Conservation (phyloP, 2,888 invertebrate genomes). For the Euspilapteryx auroguttella region DNA sequence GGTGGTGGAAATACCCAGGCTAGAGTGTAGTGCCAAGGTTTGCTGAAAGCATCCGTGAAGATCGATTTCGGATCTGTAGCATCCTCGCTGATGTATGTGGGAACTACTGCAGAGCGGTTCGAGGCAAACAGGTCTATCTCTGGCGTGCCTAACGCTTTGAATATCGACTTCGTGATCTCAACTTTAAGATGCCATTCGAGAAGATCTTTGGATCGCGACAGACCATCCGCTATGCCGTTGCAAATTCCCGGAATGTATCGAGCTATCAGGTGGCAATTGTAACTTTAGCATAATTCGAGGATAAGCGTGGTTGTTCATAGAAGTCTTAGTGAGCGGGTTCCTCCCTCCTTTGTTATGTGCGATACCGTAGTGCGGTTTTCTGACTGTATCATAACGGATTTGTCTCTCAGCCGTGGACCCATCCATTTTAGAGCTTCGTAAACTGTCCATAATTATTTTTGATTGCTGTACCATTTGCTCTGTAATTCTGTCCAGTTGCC, state of each 20-base stretch:
- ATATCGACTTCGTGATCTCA: too few species aligned
- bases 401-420: neutral
- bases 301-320: slow-evolving; percentile 3
- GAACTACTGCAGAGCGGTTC: too few species aligned
- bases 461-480: slow-evolving; percentile 8
- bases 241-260: too few species aligned
- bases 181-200: too few species aligned
- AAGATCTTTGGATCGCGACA: too few species aligned
- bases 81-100: too few species aligned
- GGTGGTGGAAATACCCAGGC: slow-evolving; percentile 13
- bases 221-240: too few species aligned
- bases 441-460: slow-evolving; percentile 7
- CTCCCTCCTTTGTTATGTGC: slow-evolving; percentile 11
- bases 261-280: neutral
- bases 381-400: slow-evolving; percentile 7
- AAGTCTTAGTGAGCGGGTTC: slow-evolving; percentile 8
- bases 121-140: too few species aligned
- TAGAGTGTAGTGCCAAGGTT: slow-evolving; percentile 8
- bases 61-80: too few species aligned
- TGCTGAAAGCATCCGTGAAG: slow-evolving; percentile 11
- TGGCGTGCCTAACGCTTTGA: too few species aligned
- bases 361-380: slow-evolving; percentile 10
- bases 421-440: slow-evolving; percentile 3
- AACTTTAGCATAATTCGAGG: slow-evolving; percentile 6
- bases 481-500: slow-evolving; percentile 3